Evolutionary conservation across 2,797 vertebrate species (phyloP).

Genomic region (Zalophus californianus): DNA sequence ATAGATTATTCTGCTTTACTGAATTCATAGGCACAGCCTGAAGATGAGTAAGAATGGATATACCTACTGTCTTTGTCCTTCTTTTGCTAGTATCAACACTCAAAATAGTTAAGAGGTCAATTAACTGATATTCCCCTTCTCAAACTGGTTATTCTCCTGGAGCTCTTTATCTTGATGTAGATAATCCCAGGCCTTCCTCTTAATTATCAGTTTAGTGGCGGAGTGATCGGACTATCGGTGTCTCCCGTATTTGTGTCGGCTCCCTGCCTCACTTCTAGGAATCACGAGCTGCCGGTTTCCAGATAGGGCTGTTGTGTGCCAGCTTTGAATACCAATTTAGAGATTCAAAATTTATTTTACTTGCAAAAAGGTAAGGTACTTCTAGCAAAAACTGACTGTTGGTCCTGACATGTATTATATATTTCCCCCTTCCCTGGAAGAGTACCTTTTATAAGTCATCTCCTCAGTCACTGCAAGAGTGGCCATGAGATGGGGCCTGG

Average conservation of each 20-base stretch:
- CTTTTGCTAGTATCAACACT: not conserved
- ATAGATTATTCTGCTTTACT: not conserved
- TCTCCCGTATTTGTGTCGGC: not conserved
- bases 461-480: not conserved
- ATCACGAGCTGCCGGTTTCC: not conserved
- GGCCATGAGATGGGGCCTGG: not conserved
- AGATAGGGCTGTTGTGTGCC: not conserved
- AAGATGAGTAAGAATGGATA: not conserved
- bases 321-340: conserved; percentile 17
- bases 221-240: conserved; percentile 3
- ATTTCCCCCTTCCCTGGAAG: not conserved
- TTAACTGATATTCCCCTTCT: conserved; percentile 58
- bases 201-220: not conserved
- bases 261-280: not conserved
- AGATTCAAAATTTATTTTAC: conserved; percentile 22
- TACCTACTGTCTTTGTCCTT: not conserved
- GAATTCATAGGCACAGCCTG: not conserved
- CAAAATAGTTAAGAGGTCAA: conserved; percentile 66
- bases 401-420: not conserved
- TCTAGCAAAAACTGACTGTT: not conserved
- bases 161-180: conserved; percentile 69
- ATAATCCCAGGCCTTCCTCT: conserved; percentile 65
- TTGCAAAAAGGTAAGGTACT: not conserved
- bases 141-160: conserved; percentile 42
- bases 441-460: not conserved